phyloP scores from a whole-genome alignment of 2,888 invertebrate genomes.

The Aricia artaxerxes region DNA sequence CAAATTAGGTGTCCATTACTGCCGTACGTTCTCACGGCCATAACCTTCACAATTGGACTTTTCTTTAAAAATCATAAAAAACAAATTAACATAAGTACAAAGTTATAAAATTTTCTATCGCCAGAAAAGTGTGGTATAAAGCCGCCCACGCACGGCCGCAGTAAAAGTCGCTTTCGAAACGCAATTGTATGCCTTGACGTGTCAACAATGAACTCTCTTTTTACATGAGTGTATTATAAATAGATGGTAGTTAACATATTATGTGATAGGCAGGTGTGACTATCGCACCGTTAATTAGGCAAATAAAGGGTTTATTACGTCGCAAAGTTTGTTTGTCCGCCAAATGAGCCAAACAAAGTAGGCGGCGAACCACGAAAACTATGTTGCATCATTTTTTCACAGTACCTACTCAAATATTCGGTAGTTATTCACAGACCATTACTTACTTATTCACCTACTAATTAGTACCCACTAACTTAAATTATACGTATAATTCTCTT shows the following conservation, averaged over 20 bases:
- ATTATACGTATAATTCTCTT: no score
- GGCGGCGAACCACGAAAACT: background rate
- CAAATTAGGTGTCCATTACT: slow-evolving; percentile 12
- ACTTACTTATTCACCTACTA: background rate
- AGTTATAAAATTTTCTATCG: slow-evolving; percentile 59
- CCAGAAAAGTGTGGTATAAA: slow-evolving; percentile 56
- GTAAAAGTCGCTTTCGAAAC: slow-evolving; percentile 72
- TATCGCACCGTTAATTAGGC: slow-evolving; percentile 27
- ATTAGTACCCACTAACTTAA: background rate
- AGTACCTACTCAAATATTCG: background rate
- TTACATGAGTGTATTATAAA: slow-evolving; percentile 37
- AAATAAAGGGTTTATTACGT: slow-evolving; percentile 25
- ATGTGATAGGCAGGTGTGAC: slow-evolving; percentile 23
- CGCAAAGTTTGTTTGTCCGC: slow-evolving; percentile 7
- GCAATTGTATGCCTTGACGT: slow-evolving; percentile 59
- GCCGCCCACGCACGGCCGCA: slow-evolving; percentile 61
- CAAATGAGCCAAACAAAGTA: slow-evolving; percentile 5
- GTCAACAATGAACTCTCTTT: slow-evolving; percentile 54
- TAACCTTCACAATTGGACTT: slow-evolving; percentile 21
- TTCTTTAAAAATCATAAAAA: slow-evolving; percentile 42
- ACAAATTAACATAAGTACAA: slow-evolving; percentile 47
- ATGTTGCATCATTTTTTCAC: background rate
- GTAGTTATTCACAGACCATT: background rate
- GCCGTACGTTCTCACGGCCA: slow-evolving; percentile 26
- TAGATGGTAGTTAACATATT: slow-evolving; percentile 34